A percentile compares a stretch with the other conserved stretches of the same genome.
Conservation (phyloP, 2,797 vertebrate genomes). For the Xenops minutus region DNA sequence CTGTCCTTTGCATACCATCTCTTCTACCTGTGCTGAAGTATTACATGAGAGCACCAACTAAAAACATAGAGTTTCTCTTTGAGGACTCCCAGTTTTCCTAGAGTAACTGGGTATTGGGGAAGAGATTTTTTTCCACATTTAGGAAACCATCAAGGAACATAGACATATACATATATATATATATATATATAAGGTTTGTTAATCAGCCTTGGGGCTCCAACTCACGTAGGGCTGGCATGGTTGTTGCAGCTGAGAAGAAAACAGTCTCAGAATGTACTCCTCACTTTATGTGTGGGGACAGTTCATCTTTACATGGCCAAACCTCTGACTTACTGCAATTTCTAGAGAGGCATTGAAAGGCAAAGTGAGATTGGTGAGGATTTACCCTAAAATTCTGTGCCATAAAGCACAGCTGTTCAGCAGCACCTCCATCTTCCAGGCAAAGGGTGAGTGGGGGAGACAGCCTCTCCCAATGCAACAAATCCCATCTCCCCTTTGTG, state of each 20-base stretch:
- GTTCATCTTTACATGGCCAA: background rate
- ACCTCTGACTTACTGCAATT: background rate
- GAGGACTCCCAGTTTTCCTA: background rate
- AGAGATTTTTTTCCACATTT: background rate
- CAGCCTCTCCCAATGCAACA: background rate
- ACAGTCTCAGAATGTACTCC: background rate
- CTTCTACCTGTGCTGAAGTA: background rate
- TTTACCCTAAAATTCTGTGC: background rate
- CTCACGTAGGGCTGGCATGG: background rate
- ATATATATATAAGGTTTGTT: background rate
- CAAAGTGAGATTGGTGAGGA: background rate
- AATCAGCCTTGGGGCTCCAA: background rate
- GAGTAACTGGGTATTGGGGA: constrained; percentile 11
- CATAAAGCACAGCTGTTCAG: background rate
- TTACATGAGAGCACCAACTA: constrained; percentile 14
- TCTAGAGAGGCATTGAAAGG: background rate
- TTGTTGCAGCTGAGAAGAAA: background rate
- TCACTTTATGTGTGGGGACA: rapidly evolving
- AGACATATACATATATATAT: too few species aligned
- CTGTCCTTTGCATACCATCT: background rate
- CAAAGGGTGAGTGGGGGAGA: background rate
- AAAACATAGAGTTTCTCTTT: background rate
- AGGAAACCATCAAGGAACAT: background rate
- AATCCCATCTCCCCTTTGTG: too few species aligned
- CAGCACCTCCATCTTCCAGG: background rate